Percentiles rank a stretch among this genome's conserved stretches.
phyloP scores from a whole-genome alignment of 2,797 vertebrate species.

The Bradypodion pumilum region DNA sequence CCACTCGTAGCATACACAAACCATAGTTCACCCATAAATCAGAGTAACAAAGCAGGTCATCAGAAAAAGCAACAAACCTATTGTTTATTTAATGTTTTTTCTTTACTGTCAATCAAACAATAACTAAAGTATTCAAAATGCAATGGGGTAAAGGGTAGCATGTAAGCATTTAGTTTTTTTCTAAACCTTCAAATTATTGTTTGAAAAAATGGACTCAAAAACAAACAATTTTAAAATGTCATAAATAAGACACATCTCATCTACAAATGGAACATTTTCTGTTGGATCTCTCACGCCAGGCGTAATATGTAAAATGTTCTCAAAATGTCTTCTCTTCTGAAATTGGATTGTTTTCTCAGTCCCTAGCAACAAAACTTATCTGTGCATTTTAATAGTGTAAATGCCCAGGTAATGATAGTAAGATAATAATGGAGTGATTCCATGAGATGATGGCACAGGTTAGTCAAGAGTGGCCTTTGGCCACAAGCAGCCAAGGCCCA shows the following conservation, averaged over 20 bases:
- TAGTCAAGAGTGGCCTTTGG: too few species aligned
- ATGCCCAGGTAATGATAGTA: not conserved
- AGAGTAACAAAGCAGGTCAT: not conserved
- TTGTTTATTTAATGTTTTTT: not conserved
- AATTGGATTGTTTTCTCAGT: not conserved
- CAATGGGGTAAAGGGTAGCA: not conserved
- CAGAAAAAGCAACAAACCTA: not conserved
- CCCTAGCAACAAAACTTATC: not conserved
- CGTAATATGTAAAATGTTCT: fast-evolving
- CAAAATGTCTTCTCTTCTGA: not conserved
- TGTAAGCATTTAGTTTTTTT: not conserved
- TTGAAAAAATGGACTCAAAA: not conserved
- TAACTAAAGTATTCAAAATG: not conserved
- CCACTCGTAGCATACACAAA: not conserved
- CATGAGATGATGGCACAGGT: not conserved
- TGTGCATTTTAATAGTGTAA: not conserved
- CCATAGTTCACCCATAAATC: not conserved
- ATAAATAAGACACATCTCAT: not conserved
- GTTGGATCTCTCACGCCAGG: not conserved
- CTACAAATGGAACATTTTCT: not conserved
- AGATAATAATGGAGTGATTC: not conserved
- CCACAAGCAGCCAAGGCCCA: too few species aligned
- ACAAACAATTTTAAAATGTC: not conserved
- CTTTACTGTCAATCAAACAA: not conserved
- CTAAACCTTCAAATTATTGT: not conserved